Evolutionary conservation across 2,113 vertebrate species (phyloP).

Genomic region (Phoxinus phoxinus): DNA sequence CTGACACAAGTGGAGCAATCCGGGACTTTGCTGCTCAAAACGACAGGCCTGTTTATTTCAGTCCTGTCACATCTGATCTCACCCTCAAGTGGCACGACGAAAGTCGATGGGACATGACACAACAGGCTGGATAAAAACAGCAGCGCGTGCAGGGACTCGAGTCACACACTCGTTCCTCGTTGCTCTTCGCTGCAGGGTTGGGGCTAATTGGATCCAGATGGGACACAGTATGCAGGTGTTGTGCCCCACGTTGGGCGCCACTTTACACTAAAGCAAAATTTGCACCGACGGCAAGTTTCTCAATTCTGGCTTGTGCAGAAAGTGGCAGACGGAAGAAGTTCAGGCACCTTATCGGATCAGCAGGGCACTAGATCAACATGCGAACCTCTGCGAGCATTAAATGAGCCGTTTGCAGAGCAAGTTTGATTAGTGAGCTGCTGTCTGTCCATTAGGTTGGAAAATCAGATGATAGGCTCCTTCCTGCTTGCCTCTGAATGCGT

Average conservation of each 20-base stretch:
- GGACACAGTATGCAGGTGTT: constrained; percentile 56
- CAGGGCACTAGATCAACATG: constrained; percentile 54
- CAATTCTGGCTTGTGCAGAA: constrained; percentile 54
- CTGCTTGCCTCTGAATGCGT: not conserved
- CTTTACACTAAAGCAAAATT: not conserved
- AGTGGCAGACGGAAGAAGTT: constrained; percentile 17
- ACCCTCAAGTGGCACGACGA: constrained; percentile 32
- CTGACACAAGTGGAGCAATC: constrained; percentile 37
- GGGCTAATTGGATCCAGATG: constrained; percentile 62
- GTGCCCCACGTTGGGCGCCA: not conserved
- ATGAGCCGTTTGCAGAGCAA: not conserved
- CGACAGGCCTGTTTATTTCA: constrained; percentile 57
- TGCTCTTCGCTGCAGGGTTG: constrained; percentile 52
- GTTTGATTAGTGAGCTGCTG: constrained; percentile 39
- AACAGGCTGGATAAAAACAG: constrained; percentile 59
- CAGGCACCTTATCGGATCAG: constrained; percentile 59
- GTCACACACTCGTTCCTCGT: not conserved
- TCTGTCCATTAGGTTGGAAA: not conserved
- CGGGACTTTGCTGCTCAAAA: constrained; percentile 4
- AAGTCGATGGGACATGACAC: constrained; percentile 55
- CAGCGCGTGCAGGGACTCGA: constrained; percentile 12
- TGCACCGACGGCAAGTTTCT: not conserved
- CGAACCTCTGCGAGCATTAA: constrained; percentile 44
- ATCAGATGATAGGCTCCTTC: not conserved
- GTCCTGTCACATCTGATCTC: constrained; percentile 58